phyloP scores from a whole-genome alignment of 2,113 vertebrate genomes.

The Noturus placidus region DNA sequence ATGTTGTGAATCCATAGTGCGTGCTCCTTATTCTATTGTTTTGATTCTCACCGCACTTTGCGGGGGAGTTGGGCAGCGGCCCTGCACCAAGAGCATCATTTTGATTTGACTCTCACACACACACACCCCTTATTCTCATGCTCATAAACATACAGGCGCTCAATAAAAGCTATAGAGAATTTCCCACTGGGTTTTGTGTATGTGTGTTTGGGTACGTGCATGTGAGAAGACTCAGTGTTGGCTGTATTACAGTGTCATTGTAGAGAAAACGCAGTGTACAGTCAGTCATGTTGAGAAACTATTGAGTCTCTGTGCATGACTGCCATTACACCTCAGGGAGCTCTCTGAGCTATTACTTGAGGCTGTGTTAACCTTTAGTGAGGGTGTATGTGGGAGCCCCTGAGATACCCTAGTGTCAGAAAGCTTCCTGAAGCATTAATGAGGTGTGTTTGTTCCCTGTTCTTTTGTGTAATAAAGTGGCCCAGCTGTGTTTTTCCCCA shows the following conservation, averaged over 20 bases:
- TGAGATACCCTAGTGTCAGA: neutral
- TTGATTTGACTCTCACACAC: slow-evolving; percentile 12
- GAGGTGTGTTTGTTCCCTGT: slow-evolving; percentile 23
- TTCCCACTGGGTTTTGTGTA: slow-evolving; percentile 10
- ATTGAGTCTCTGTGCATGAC: slow-evolving; percentile 21
- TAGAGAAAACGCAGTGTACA: slow-evolving; percentile 10
- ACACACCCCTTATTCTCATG: neutral
- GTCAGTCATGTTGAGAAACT: slow-evolving; percentile 25
- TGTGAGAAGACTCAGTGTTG: neutral
- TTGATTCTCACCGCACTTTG: slow-evolving; percentile 21
- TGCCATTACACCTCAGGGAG: slow-evolving; percentile 42
- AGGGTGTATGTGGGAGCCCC: slow-evolving; percentile 25
- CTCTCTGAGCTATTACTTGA: slow-evolving; percentile 28
- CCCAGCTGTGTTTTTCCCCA: neutral
- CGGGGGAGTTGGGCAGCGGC: neutral
- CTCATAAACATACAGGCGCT: too few relatives aligned
- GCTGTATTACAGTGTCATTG: slow-evolving; percentile 30
- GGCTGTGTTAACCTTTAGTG: slow-evolving; percentile 28
- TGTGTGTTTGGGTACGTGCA: neutral
- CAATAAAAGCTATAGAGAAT: slow-evolving; percentile 13
- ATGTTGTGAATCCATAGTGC: slow-evolving; percentile 7
- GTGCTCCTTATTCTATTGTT: slow-evolving; percentile 20
- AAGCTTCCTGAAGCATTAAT: slow-evolving; percentile 30
- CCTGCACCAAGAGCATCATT: slow-evolving; percentile 36
- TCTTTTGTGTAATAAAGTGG: slow-evolving; percentile 25